Evolutionary conservation across 2,113 vertebrate genomes (phyloP).

Genomic region (Ceratotherium simum): DNA sequence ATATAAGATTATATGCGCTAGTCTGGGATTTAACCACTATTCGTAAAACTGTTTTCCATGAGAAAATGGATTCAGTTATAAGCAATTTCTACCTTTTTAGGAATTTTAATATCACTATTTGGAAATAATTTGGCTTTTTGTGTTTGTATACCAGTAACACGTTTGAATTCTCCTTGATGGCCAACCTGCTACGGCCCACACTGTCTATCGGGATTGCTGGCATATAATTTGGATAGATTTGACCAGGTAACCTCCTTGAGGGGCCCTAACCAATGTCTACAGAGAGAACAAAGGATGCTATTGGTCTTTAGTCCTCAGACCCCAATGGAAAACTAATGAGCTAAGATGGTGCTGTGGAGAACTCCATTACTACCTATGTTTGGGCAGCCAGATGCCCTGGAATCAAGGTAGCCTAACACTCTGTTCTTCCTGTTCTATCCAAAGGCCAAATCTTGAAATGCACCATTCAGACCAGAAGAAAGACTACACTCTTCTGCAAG

Average conservation of each 20-base stretch:
- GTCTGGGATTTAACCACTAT: background rate
- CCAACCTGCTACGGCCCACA: background rate
- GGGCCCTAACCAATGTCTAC: background rate
- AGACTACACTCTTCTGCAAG: background rate
- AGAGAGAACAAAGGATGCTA: background rate
- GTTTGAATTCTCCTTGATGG: background rate
- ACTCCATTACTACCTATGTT: background rate
- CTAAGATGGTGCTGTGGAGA: background rate
- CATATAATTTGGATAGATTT: background rate
- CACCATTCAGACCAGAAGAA: background rate
- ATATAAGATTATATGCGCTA: background rate
- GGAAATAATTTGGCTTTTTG: background rate
- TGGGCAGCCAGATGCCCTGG: background rate
- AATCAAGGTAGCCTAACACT: background rate
- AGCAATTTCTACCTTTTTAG: background rate
- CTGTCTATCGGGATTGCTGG: background rate
- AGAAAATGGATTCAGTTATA: constrained; percentile 4
- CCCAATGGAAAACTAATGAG: background rate
- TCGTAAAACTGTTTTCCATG: background rate
- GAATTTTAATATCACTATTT: background rate
- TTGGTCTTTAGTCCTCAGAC: background rate
- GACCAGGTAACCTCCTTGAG: background rate
- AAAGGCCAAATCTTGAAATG: background rate
- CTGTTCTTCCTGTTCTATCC: background rate
- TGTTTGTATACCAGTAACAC: background rate